Evolutionary conservation across 2,797 vertebrate genomes (phyloP).

Genomic region (Microcaecilia unicolor): DNA sequence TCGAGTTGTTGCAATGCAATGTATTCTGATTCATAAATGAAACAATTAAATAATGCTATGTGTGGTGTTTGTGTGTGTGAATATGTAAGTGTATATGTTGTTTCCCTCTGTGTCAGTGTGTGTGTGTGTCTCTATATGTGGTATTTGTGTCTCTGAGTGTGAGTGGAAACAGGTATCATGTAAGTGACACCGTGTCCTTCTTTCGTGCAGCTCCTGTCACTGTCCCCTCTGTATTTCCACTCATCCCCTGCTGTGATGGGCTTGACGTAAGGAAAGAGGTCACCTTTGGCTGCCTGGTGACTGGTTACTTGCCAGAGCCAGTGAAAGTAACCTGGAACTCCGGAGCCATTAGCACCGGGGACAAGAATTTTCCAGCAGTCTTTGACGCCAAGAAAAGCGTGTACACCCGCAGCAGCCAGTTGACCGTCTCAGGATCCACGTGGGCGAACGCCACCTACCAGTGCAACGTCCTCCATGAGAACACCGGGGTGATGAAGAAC

Average conservation of each 20-base stretch:
- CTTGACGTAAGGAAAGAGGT: fast-evolving
- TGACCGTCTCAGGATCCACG: neutral
- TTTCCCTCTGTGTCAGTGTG: no score
- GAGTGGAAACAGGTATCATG: no score
- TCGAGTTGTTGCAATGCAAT: no score
- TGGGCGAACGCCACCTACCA: fast-evolving
- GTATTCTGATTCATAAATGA: no score
- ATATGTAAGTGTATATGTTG: no score
- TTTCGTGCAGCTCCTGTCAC: neutral
- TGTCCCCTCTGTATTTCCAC: neutral
- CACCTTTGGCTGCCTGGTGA: slow-evolving; percentile 15
- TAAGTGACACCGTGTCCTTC: no score
- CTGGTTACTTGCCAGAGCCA: neutral
- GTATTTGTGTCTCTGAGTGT: no score
- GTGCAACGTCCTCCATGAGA: neutral
- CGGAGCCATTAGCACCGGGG: fast-evolving
- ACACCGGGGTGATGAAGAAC: fast-evolving
- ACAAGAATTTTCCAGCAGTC: neutral
- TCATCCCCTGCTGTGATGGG: neutral
- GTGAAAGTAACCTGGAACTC: slow-evolving; percentile 10
- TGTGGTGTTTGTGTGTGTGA: no score
- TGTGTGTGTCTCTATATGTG: no score
- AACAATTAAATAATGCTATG: no score
- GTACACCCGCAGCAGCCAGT: neutral
- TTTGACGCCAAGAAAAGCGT: fast-evolving